Percentiles rank a stretch among this genome's conserved stretches.
phyloP scores from a whole-genome alignment of 2,888 invertebrate genomes.

The Macrosiphum euphorbiae region DNA sequence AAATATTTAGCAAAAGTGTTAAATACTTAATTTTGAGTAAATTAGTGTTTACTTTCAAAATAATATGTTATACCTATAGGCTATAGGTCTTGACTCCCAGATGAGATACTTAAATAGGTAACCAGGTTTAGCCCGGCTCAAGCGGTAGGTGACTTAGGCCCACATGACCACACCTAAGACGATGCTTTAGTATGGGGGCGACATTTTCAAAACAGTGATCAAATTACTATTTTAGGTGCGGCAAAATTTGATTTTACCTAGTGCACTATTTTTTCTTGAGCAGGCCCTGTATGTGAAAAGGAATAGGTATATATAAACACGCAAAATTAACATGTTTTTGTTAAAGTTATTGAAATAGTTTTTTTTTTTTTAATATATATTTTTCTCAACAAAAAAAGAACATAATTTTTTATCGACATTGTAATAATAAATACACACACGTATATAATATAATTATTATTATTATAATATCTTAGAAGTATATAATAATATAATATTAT shows the following conservation, averaged over 20 bases:
- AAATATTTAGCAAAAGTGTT: not conserved
- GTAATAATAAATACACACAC: not conserved
- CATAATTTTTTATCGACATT: not conserved
- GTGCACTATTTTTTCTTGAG: too few relatives aligned
- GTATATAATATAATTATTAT: not conserved
- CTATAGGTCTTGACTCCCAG: not conserved
- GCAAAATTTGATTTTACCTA: too few relatives aligned
- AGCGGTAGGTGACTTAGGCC: too few relatives aligned
- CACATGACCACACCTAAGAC: too few relatives aligned
- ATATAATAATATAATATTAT: not conserved
- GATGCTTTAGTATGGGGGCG: too few relatives aligned
- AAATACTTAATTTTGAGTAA: not conserved
- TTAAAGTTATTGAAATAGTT: not conserved
- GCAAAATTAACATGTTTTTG: not conserved
- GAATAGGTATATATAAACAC: not conserved
- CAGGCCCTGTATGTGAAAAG: not conserved
- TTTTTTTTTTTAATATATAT: not conserved
- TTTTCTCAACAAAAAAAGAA: constrained; percentile 1
- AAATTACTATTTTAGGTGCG: too few relatives aligned
- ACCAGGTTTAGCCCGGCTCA: not conserved
- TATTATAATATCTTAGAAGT: not conserved
- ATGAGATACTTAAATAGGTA: not conserved
- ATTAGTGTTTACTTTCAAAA: not conserved
- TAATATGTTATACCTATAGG: not conserved
- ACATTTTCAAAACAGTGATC: too few relatives aligned